A percentile compares a stretch with the other conserved stretches of the same genome.
These are phyloP conservation scores for Tromatobia lineatoria DNA, from an alignment of 2,888 invertebrate species.

Conservation along the genomic window DNA sequence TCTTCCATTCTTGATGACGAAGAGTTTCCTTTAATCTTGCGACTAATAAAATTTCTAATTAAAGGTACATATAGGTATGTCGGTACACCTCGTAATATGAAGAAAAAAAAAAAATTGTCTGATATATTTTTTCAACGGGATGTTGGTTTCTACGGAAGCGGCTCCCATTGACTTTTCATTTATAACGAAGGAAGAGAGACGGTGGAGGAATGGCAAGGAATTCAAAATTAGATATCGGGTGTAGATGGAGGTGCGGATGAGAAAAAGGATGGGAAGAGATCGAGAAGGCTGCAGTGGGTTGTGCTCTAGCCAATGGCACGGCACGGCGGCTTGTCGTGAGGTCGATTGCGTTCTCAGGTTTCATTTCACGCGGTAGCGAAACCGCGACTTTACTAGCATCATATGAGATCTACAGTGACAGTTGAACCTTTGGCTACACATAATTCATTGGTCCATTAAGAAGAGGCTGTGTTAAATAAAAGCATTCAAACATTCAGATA, in stretches of 20 bases:
- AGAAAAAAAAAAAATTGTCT: conserved; percentile 1
- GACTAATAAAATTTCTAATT: conserved; percentile 41
- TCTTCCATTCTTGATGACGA: neutral
- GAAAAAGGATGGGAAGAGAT: conserved; percentile 51
- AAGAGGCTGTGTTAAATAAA: neutral
- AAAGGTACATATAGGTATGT: conserved; percentile 15
- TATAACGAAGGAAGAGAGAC: conserved; percentile 32
- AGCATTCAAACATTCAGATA: no score
- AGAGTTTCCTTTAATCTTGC: conserved; percentile 14
- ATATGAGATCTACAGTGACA: conserved; percentile 6
- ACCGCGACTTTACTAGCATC: conserved; percentile 9
- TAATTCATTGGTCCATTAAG: conserved; percentile 17
- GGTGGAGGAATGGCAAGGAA: conserved; percentile 51
- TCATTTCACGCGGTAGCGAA: conserved; percentile 34
- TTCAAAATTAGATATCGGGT: conserved; percentile 64
- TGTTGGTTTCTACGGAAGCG: conserved; percentile 13
- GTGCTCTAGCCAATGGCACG: conserved; percentile 15
- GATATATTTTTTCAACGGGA: conserved; percentile 50
- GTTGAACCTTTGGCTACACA: conserved; percentile 30
- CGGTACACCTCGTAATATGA: neutral
- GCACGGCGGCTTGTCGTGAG: conserved; percentile 32
- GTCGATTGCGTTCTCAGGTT: conserved; percentile 57
- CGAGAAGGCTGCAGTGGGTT: conserved; percentile 45
- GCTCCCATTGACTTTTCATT: conserved; percentile 15
- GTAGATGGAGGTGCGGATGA: conserved; percentile 35